Percentiles rank a stretch among this genome's conserved stretches.
Evolutionary conservation across 2,113 vertebrate species (phyloP).

Genomic region (Lamprotornis superbus): DNA sequence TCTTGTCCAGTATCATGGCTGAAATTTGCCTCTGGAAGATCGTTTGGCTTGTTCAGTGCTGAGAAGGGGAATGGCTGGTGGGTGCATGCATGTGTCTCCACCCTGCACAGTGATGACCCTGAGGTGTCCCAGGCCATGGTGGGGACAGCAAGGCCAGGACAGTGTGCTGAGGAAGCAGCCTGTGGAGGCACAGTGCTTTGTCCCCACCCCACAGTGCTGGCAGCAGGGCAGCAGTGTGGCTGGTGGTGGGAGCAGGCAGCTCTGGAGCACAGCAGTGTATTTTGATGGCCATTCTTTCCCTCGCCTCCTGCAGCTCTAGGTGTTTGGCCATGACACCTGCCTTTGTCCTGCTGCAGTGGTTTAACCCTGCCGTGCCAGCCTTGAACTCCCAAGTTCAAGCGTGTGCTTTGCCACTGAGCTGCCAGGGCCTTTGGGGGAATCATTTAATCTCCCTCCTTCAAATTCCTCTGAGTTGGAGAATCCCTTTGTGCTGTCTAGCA

Average conservation of each 20-base stretch:
- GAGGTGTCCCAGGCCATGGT: not conserved
- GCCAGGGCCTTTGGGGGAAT: not conserved
- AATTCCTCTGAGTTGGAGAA: conserved; percentile 14
- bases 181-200: not conserved
- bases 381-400: rapidly evolving
- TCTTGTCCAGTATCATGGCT: not conserved
- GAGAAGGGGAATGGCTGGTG: not conserved
- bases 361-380: not conserved
- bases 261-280: not conserved
- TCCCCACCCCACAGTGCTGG: rapidly evolving
- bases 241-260: not conserved
- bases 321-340: not conserved
- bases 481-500: conserved; percentile 8
- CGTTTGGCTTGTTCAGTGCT: rapidly evolving
- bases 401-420: not conserved
- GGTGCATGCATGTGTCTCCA: not conserved
- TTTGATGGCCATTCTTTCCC: not conserved
- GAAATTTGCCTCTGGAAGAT: not conserved
- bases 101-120: not conserved
- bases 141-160: not conserved
- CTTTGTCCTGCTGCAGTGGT: not conserved
- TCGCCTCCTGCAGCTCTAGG: rapidly evolving
- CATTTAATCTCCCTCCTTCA: not conserved
- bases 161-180: not conserved
- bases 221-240: not conserved